Base-by-base conservation (phyloP, 2,113 vertebrate genomes). In the Esox niger region DNA sequence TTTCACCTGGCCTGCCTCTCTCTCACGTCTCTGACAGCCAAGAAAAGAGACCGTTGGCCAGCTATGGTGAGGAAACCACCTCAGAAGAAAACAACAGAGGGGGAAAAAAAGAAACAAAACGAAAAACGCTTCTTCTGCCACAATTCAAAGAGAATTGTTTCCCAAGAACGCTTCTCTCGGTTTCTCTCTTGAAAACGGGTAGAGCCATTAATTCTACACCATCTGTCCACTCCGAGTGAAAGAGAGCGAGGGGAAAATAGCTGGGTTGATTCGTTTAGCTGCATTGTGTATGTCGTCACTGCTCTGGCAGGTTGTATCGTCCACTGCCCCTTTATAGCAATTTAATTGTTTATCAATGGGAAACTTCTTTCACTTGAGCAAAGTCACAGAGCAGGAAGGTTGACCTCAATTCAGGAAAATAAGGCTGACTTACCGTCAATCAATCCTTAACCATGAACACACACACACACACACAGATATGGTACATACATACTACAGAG, bases 1-100 rank as follows among this genome's bases (percentile, higher is more conserved):
- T 55, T 82, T 83, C 79, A 87, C 85, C 69, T 59, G 69, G 68
- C 56, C 64, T 20, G 60, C 77, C 64, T 79, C 75, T 61, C 49
- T 38, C 35, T 38, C 78, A 79, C 69, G 74, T 46, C 64, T 80
- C 79, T 71, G 68, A 81, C 71, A 58, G 46, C 46, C 17, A 20
- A 31, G 68, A 69, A 58, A 35, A 35, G 66, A 66, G 59, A 61
- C 79, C 66, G 21, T 63, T 84, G 69, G 73, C 79, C 76, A 72
- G 32, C 78, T 56, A 58, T 61, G 20, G 64, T 49, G 11, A 70
- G 74, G 55, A 59, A 80, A 78, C 55, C 82, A 87, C 70, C 77
- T 30, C 4, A 8, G 72, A 60, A 66, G 1, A 27, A 64, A 30
- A n/a, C 23, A 49, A 10, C 8, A 31, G 43, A 4, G 3, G 23